Percentiles rank a stretch among this genome's conserved stretches.
Evolutionary conservation across 2,888 invertebrate species (phyloP).

Genomic region (Stegana nigrithorax): DNA sequence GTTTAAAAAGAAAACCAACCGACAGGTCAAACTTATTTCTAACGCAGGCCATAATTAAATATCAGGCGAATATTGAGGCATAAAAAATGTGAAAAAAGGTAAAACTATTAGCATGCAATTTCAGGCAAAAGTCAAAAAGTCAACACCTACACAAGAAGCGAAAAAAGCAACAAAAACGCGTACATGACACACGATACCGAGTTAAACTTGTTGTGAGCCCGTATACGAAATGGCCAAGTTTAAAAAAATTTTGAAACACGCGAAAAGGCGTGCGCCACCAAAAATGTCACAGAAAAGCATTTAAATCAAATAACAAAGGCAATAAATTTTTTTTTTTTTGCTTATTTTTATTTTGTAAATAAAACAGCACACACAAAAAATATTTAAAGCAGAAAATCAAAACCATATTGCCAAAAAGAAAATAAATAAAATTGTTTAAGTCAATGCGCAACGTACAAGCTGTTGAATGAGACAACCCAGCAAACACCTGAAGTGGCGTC

Average conservation of each 20-base stretch:
- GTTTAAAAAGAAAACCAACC: no score
- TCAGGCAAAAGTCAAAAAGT: conserved; percentile 20
- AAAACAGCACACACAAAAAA: conserved; percentile 27
- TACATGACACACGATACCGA: conserved; percentile 4
- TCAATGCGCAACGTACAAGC: no score
- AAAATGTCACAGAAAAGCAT: conserved; percentile 22
- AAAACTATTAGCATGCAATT: background rate
- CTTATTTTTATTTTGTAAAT: background rate
- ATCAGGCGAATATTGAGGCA: no score
- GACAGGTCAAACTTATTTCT: no score
- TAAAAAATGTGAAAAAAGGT: no score
- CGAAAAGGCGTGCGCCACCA: conserved; percentile 6
- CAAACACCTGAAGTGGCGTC: conserved; percentile 29
- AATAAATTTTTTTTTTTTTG: background rate
- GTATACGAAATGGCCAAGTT: conserved; percentile 14
- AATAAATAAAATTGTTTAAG: conserved; percentile 23
- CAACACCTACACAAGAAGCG: conserved; percentile 19
- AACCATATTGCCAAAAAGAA: conserved; percentile 41
- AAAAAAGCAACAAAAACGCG: background rate
- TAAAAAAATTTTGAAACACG: no score
- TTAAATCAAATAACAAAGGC: background rate
- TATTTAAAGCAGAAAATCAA: conserved; percentile 10
- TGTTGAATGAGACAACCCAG: conserved; percentile 11
- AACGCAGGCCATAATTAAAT: no score
- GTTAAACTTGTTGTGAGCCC: conserved; percentile 1